phyloP scores from a whole-genome alignment of 2,888 invertebrate species.

The Anthrax anthrax region DNA sequence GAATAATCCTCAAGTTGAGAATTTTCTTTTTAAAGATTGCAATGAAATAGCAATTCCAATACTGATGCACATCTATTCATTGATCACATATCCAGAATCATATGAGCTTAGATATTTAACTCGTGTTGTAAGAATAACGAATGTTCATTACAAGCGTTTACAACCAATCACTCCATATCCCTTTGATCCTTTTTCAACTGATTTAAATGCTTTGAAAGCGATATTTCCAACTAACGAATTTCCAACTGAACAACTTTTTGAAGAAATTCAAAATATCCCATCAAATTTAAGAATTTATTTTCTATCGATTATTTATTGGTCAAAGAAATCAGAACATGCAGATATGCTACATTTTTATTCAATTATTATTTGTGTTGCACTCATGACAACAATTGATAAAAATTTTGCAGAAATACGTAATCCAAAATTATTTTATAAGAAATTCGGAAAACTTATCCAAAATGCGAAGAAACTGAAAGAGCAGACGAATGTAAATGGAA shows the following conservation, averaged over 20 bases:
- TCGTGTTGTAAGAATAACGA: slow-evolving; percentile 24
- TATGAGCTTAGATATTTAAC: slow-evolving; percentile 26
- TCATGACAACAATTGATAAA: slow-evolving; percentile 25
- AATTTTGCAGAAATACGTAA: slow-evolving; percentile 28
- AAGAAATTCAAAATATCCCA: slow-evolving; percentile 20
- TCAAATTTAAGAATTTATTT: slow-evolving; percentile 24
- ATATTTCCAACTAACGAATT: slow-evolving; percentile 18
- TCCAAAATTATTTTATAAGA: slow-evolving; percentile 21
- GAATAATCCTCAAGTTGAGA: slow-evolving; percentile 57
- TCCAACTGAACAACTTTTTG: slow-evolving; percentile 18
- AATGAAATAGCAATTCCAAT: slow-evolving; percentile 46
- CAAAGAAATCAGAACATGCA: slow-evolving; percentile 23
- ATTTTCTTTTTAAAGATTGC: slow-evolving; percentile 44
- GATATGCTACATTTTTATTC: slow-evolving; percentile 26
- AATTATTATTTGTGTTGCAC: slow-evolving; percentile 24
- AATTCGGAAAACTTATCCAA: slow-evolving; percentile 24
- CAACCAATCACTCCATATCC: background rate
- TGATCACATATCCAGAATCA: slow-evolving; percentile 26
- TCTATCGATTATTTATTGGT: slow-evolving; percentile 28
- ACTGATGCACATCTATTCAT: slow-evolving; percentile 41
- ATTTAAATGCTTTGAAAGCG: slow-evolving; percentile 19
- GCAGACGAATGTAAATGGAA: background rate
- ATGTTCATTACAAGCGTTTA: slow-evolving; percentile 15
- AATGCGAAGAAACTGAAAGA: slow-evolving; percentile 16
- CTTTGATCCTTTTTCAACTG: slow-evolving; percentile 10